Base-by-base conservation (phyloP, 2,797 vertebrate species). In the Tachyglossus aculeatus region DNA sequence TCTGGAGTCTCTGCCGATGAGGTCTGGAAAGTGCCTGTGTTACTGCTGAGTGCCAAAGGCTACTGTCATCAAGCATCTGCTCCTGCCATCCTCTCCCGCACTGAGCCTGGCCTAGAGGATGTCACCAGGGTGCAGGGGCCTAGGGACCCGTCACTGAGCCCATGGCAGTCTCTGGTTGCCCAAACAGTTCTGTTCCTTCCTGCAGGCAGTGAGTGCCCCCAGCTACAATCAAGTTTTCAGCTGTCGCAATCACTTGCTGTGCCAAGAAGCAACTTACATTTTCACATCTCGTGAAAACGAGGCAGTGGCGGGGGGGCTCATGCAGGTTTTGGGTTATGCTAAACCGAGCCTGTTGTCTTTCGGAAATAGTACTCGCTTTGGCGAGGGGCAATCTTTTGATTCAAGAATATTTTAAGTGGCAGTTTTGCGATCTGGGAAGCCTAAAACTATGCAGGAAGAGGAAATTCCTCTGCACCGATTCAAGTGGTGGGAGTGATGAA, bases 341-440 rank as follows among this genome's bases (percentile, higher is more conserved):
- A 56, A 83, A 81, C 38, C 78, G 58, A 71, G 74, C 86, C 83
- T 79, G 81, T 82, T 73, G 71, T 67, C 82, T 86, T 86, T 79
- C 83, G 70, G 44, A 88, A 84, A 64, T 36, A 29, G 60, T 32
- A 59, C 57, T 48, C 68, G 82, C 86, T 74, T 85, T 68, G 82
- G 72, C 71, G 74, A 83, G 69, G 48, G 25, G 34, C 53, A 82
- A 76, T 71, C 71, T 67, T 74, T 70, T 47, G 74, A 48, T 73
- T 85, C 57, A 84, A 83, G 84, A 89, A 88, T 79, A 81, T 85
- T 86, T 87, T 71, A 90, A 86, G 74, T n/a, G 45, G 1, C 41
- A 84, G 51, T 57, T 78, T 16, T 3, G 75, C 53, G 74, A 19
- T 34, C 18, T 83, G 83, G 69, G 68, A 74, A 78, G 65, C 69